Percentiles rank a stretch among this genome's conserved stretches.
These are phyloP conservation scores for Talpa occidentalis DNA, from an alignment of 2,113 vertebrate species.

Conservation along the genomic window DNA sequence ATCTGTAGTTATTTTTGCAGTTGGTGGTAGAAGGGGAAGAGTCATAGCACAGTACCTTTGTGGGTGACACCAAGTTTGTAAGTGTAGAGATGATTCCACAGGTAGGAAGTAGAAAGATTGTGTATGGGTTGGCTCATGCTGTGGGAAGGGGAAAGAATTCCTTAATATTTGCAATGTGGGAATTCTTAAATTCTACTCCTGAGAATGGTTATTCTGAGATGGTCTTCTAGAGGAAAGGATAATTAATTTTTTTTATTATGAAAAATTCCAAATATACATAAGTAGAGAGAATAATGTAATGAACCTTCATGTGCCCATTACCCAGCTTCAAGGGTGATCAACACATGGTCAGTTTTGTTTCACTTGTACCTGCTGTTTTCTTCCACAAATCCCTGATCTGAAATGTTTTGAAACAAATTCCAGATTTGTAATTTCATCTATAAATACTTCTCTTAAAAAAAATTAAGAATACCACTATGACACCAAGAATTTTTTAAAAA, in stretches of 20 bases:
- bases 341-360: neutral
- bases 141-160: neutral
- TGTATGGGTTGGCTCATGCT: neutral
- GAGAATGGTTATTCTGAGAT: neutral
- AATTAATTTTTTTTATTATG: neutral
- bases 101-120: neutral
- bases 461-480: neutral
- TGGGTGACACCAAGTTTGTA: neutral
- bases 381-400: neutral
- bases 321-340: neutral
- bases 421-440: neutral
- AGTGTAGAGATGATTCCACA: neutral
- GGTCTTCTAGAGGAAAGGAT: neutral
- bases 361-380: neutral
- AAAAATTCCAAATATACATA: neutral
- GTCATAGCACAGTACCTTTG: neutral
- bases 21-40: neutral
- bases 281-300: neutral
- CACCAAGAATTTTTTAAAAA: too few relatives aligned
- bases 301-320: neutral
- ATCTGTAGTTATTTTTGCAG: conserved; percentile 6
- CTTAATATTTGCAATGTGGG: neutral
- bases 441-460: neutral
- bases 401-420: neutral
- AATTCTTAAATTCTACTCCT: neutral